Evolutionary conservation across 2,888 invertebrate genomes (phyloP).

Genomic region (Euphydryas editha): DNA sequence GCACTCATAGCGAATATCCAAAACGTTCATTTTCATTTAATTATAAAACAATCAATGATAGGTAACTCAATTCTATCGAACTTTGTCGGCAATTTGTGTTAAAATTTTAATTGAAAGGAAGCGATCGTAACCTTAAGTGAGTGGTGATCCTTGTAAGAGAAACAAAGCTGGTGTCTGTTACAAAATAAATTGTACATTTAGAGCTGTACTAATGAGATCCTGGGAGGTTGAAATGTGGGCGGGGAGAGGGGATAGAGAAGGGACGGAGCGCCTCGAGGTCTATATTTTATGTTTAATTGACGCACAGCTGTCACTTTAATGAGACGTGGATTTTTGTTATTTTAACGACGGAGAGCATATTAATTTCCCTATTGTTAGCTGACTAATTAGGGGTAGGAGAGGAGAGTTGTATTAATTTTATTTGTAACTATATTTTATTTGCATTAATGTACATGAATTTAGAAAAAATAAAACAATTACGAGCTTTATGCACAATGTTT

Average conservation of each 20-base stretch:
- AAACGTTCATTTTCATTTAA: conserved; percentile 1
- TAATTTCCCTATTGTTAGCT: conserved; percentile 24
- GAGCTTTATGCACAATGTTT: too few relatives aligned
- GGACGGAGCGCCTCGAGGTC: conserved; percentile 61
- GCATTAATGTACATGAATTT: too few relatives aligned
- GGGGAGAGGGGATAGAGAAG: conserved; percentile 40
- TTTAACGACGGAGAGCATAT: conserved; percentile 44
- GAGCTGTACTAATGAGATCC: conserved; percentile 77
- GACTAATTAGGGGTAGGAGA: conserved; percentile 23
- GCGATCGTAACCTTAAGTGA: conserved; percentile 61
- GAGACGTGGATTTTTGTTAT: conserved; percentile 74
- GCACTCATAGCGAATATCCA: too few relatives aligned
- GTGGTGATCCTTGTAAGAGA: conserved; percentile 69
- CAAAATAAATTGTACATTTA: conserved; percentile 80
- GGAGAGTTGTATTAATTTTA: conserved; percentile 9
- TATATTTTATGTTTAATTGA: conserved; percentile 82
- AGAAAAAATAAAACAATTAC: too few relatives aligned
- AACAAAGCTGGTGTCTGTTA: conserved; percentile 76
- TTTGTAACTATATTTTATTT: too few relatives aligned
- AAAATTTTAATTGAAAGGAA: conserved; percentile 52
- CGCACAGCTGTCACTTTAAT: conserved; percentile 79
- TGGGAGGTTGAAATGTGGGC: conserved; percentile 57
- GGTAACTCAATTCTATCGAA: conserved; percentile 31
- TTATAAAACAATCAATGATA: conserved; percentile 21
- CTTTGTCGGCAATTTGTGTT: conserved; percentile 29